Percentiles rank a stretch among this genome's conserved stretches.
These are phyloP conservation scores for Thunnus maccoyii DNA, from an alignment of 2,113 vertebrate species.

Conservation along the genomic window DNA sequence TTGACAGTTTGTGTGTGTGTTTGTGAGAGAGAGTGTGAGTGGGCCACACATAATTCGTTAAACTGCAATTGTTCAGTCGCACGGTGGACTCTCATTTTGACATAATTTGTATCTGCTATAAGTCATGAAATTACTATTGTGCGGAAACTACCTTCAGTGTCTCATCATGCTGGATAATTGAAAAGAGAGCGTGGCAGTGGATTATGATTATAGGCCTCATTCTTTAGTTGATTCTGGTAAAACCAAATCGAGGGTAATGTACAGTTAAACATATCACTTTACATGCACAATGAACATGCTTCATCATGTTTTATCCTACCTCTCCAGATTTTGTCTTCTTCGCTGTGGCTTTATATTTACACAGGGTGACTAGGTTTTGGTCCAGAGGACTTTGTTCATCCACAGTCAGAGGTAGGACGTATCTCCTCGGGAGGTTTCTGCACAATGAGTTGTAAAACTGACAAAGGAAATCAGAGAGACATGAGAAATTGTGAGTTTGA, in stretches of 20 bases:
- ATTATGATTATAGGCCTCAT: constrained; percentile 52
- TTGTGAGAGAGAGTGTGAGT: not conserved
- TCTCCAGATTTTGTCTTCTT: constrained; percentile 84
- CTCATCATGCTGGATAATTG: constrained; percentile 63
- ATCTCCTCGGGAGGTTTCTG: constrained; percentile 89
- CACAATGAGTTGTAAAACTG: constrained; percentile 87
- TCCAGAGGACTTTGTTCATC: constrained; percentile 79
- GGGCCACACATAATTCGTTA: constrained; percentile 17
- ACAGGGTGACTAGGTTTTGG: constrained; percentile 86
- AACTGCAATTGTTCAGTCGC: constrained; percentile 48
- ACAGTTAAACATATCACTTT: constrained; percentile 30
- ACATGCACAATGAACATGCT: not conserved
- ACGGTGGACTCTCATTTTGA: constrained; percentile 37
- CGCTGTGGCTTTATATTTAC: constrained; percentile 85
- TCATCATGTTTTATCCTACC: constrained; percentile 74
- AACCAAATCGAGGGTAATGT: not conserved
- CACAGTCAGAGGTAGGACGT: constrained; percentile 89
- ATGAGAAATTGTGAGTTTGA: constrained; percentile 4
- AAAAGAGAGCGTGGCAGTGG: constrained; percentile 49
- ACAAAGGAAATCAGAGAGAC: constrained; percentile 44
- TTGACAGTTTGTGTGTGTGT: not conserved
- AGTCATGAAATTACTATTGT: constrained; percentile 60
- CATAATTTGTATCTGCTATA: constrained; percentile 46
- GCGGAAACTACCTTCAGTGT: constrained; percentile 53
- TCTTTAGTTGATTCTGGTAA: constrained; percentile 43